phyloP scores from a whole-genome alignment of 2,888 invertebrate genomes.

The Apotomis capreana region DNA sequence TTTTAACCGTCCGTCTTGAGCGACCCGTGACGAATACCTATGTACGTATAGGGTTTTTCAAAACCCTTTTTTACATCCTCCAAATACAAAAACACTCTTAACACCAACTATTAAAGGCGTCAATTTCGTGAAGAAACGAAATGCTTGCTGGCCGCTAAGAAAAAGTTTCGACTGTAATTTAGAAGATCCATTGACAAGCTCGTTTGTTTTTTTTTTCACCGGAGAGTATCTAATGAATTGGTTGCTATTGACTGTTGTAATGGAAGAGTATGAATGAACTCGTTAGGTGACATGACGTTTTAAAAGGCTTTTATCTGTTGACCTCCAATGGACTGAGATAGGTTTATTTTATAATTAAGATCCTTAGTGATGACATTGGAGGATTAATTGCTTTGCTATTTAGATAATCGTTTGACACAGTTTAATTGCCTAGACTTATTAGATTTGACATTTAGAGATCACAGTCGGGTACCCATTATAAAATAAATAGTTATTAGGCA shows the following conservation, averaged over 20 bases:
- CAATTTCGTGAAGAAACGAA: constrained; percentile 5
- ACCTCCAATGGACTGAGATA: constrained; percentile 32
- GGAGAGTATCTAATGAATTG: constrained; percentile 53
- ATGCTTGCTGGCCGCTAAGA: constrained; percentile 42
- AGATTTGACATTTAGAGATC: constrained; percentile 20
- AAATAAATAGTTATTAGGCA: background rate
- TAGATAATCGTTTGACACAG: constrained; percentile 9
- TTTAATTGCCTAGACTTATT: constrained; percentile 19
- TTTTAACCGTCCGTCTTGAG: constrained; percentile 64
- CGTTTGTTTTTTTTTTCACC: constrained; percentile 47
- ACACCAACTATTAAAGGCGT: constrained; percentile 11
- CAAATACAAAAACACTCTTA: constrained; percentile 20
- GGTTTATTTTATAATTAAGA: constrained; percentile 32
- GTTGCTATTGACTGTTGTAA: constrained; percentile 49
- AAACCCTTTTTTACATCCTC: constrained; percentile 17
- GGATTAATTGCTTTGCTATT: constrained; percentile 36
- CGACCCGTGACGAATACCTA: constrained; percentile 71
- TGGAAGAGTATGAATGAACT: constrained; percentile 54
- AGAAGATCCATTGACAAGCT: constrained; percentile 62
- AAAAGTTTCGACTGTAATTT: constrained; percentile 60
- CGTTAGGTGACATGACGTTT: constrained; percentile 47
- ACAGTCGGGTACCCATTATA: background rate
- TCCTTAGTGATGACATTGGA: constrained; percentile 16
- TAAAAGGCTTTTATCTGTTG: constrained; percentile 37
- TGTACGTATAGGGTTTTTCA: constrained; percentile 47